Evolutionary conservation across 2,113 vertebrate species (phyloP).

Genomic region (Trematocara nigrifrons): DNA sequence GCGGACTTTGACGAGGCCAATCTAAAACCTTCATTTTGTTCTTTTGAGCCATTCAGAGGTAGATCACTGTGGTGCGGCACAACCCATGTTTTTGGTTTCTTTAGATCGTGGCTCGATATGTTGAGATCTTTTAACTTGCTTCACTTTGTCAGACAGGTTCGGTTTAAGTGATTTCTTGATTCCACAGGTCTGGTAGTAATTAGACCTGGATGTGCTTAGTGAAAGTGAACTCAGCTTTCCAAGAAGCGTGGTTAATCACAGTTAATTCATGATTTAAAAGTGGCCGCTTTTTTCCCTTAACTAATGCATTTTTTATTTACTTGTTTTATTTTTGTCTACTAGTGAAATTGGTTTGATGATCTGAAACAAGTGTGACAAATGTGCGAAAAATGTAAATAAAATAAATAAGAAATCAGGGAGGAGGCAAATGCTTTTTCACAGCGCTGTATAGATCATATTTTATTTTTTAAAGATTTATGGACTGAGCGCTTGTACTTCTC

Average conservation of each 20-base stretch:
- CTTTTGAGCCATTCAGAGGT: not conserved
- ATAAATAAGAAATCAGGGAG: not conserved
- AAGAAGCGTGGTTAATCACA: not conserved
- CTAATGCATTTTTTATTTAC: not conserved
- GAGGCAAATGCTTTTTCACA: not conserved
- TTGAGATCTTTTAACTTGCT: not conserved
- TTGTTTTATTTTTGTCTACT: not conserved
- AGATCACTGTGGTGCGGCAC: not conserved
- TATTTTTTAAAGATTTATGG: not conserved
- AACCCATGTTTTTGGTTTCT: not conserved
- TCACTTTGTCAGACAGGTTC: not conserved
- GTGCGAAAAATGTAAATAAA: not conserved
- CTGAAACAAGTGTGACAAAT: not conserved
- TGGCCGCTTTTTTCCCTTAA: not conserved
- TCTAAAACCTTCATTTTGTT: not conserved
- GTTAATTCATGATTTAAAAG: not conserved
- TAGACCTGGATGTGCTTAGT: not conserved
- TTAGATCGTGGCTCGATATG: not conserved
- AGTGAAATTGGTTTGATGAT: not conserved
- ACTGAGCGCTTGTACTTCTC: not conserved
- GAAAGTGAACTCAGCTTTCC: not conserved
- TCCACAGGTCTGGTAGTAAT: not conserved
- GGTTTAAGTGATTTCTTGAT: not conserved
- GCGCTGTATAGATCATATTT: not conserved
- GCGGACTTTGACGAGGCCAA: not conserved